A percentile compares a stretch with the other conserved stretches of the same genome.
Conservation (phyloP, 2,888 invertebrate genomes). For the Suillia variegata region DNA sequence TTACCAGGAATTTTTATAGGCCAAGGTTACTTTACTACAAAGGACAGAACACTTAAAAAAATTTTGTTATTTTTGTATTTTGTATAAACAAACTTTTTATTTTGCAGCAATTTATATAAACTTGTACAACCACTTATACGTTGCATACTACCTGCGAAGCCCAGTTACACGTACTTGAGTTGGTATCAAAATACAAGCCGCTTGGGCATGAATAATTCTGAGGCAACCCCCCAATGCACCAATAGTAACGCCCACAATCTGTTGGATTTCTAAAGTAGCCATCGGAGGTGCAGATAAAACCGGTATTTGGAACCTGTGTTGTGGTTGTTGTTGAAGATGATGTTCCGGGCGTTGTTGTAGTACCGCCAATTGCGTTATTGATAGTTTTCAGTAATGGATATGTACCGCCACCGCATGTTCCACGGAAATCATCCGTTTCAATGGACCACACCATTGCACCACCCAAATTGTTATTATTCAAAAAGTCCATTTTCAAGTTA, state of each 20-base stretch:
- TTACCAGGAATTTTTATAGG: too few relatives aligned
- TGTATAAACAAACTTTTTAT: too few relatives aligned
- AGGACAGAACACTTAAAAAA: too few relatives aligned
- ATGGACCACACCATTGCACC: constrained; percentile 73
- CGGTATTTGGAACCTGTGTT: not conserved
- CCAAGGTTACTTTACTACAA: too few relatives aligned
- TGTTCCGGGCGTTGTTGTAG: constrained; percentile 9
- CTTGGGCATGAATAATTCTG: constrained; percentile 66
- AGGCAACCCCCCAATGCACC: constrained; percentile 64
- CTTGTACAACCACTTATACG: too few relatives aligned
- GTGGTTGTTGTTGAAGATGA: too few relatives aligned
- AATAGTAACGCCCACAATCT: constrained; percentile 73
- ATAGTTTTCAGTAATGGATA: constrained; percentile 41
- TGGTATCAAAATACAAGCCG: constrained; percentile 30
- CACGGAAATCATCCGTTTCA: constrained; percentile 92
- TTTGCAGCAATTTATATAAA: too few relatives aligned
- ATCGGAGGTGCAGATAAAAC: constrained; percentile 25
- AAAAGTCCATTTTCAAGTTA: constrained; percentile 78
- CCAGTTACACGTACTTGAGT: constrained; percentile 18
- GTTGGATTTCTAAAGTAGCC: constrained; percentile 65
- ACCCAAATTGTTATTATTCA: constrained; percentile 79
- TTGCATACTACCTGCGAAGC: not conserved
- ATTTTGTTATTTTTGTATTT: too few relatives aligned
- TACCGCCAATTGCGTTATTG: constrained; percentile 21
- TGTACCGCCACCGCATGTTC: constrained; percentile 71